A percentile compares a stretch with the other conserved stretches of the same genome.
phyloP scores from a whole-genome alignment of 2,888 invertebrate genomes.

The Hypena proboscidalis region DNA sequence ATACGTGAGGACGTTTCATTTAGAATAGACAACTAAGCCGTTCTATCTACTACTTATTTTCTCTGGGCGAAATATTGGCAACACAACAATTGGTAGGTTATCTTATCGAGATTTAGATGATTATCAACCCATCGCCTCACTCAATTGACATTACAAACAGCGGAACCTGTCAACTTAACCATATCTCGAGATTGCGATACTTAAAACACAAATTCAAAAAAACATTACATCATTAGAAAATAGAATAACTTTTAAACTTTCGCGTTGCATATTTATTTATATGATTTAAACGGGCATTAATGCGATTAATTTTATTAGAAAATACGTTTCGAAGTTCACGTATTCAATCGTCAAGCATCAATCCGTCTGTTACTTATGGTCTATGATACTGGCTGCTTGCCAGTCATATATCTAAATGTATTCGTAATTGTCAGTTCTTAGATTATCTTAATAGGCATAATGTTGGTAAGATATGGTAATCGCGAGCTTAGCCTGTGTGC shows the following conservation, averaged over 20 bases:
- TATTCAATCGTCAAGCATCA: conserved; percentile 39
- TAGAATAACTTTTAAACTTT: too few relatives aligned
- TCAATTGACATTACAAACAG: background rate
- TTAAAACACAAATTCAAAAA: conserved; percentile 11
- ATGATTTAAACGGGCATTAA: too few relatives aligned
- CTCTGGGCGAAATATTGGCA: too few relatives aligned
- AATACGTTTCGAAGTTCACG: too few relatives aligned
- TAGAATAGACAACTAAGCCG: too few relatives aligned
- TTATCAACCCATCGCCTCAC: background rate
- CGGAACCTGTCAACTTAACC: conserved; percentile 9
- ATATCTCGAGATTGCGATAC: conserved; percentile 3
- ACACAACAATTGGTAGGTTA: too few relatives aligned
- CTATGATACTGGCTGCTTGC: conserved; percentile 52
- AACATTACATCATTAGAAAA: conserved; percentile 13
- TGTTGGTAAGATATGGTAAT: conserved; percentile 33
- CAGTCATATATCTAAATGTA: conserved; percentile 39
- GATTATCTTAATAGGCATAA: conserved; percentile 41
- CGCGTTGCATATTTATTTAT: too few relatives aligned
- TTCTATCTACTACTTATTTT: too few relatives aligned
- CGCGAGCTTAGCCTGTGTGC: conserved; percentile 5
- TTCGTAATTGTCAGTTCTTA: conserved; percentile 45
- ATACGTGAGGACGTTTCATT: too few relatives aligned
- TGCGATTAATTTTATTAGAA: too few relatives aligned
- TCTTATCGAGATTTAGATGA: background rate
- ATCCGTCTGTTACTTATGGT: conserved; percentile 52